phyloP scores from a whole-genome alignment of 2,113 vertebrate genomes.

The Xiphophorus maculatus region DNA sequence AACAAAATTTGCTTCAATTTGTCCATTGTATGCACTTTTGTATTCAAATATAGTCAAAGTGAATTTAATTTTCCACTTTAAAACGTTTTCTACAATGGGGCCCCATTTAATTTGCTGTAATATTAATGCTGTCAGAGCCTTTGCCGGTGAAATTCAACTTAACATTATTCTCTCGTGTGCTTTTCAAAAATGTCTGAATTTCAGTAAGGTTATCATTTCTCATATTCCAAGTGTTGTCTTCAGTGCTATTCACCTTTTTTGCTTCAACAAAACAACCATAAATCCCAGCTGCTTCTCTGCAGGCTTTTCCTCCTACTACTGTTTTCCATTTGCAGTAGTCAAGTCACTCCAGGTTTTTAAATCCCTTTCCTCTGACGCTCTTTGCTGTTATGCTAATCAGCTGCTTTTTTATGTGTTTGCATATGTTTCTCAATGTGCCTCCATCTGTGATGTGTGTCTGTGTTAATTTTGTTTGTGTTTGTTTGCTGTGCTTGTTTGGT shows the following conservation, averaged over 20 bases:
- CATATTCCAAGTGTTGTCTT: conserved; percentile 55
- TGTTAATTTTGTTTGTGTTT: conserved; percentile 49
- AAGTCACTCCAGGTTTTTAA: conserved; percentile 38
- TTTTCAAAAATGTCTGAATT: conserved; percentile 59
- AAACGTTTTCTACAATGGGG: not conserved
- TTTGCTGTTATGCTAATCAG: conserved; percentile 37
- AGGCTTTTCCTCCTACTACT: conserved; percentile 13
- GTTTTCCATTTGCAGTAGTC: conserved; percentile 21
- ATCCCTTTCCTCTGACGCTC: conserved; percentile 14
- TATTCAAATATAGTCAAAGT: not conserved
- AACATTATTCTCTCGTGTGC: conserved; percentile 24
- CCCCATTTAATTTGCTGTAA: conserved; percentile 12
- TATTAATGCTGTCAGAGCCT: not conserved
- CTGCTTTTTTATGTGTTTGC: conserved; percentile 46
- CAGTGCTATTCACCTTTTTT: conserved; percentile 49
- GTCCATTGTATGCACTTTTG: no score
- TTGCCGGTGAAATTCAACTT: not conserved
- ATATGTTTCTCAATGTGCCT: conserved; percentile 40
- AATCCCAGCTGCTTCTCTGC: conserved; percentile 38
- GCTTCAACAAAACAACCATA: conserved; percentile 50
- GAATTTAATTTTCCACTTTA: not conserved
- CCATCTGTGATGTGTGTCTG: conserved; percentile 25
- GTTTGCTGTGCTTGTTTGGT: conserved; percentile 28
- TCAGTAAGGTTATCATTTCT: conserved; percentile 39
- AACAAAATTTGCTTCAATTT: no score